Base-by-base conservation (phyloP, 2,888 invertebrate species). In the Baccha elongata region DNA sequence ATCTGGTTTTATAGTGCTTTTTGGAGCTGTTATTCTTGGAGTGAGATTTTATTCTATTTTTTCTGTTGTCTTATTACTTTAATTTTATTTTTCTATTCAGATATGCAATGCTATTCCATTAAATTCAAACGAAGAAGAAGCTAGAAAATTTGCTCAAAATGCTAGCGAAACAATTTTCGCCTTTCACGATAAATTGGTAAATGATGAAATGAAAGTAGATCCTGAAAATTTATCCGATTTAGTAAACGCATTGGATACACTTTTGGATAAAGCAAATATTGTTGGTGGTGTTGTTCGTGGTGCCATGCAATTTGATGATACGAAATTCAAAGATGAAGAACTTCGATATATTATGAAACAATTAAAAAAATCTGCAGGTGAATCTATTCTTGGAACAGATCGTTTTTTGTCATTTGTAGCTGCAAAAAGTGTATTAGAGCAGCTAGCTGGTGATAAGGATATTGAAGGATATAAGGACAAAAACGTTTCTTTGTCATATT, bases 401-500 rank as follows among this genome's bases (percentile, higher is more conserved):
- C 13, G 10, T 26, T 10, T 26, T 26, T 50, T 29, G 10, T 3
- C 3, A 32, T 32, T 2, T 23, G n/a, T 23, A 13, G 6, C 6
- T 11, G 23, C 23, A 13, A 6, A 7, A 6, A 6, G 23, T 1
- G 6, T 1, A 10, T 23, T 48, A 4, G 48, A 48, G 7, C 6
- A 23, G 0, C n/a, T 48, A 23, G 23, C 23, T 23, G 4, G 1
- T n/a, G 23, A 48, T 11, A 48, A 48, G 7, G 23, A 48, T 23
- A 48, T 48, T n/a, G 6, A 1, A 5, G 7, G n/a, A 1, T 48
- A 23, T 48, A n/a, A 23, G 1, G 19, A 48, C 7, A 7, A 21
- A 7, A 23, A 4, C 7, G 11, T 48, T n/a, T 5, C 87, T 0
- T 53, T 89, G 53, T 87, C 89, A n/a, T 90, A 87, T 32, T 87